A percentile compares a stretch with the other conserved stretches of the same genome.
phyloP scores from a whole-genome alignment of 1,140 invertebrate species.

The Penaeus chinensis region DNA sequence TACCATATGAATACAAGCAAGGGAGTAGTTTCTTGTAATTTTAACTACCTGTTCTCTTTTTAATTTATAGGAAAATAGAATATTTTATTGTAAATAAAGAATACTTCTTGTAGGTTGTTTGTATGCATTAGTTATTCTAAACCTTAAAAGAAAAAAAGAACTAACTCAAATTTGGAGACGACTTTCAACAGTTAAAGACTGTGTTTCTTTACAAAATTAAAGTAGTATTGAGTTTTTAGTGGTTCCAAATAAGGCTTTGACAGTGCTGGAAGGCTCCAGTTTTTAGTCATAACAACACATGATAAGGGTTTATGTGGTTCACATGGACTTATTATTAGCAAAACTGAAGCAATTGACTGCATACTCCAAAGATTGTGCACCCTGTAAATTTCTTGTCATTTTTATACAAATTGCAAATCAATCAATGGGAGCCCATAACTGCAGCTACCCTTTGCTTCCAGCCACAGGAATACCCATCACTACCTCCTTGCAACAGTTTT shows the following conservation, averaged over 20 bases:
- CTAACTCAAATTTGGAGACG: too few species aligned
- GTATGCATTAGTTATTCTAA: not conserved
- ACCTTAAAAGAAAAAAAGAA: not conserved
- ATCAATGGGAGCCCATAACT: too few species aligned
- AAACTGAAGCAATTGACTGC: too few species aligned
- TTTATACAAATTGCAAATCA: too few species aligned
- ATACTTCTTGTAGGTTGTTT: conserved; percentile 43
- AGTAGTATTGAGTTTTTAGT: too few species aligned
- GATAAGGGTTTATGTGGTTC: not conserved
- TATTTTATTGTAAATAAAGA: conserved; percentile 60
- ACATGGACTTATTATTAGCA: conserved; percentile 24
- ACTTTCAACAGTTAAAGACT: too few species aligned
- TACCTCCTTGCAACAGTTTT: too few species aligned
- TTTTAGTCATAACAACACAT: conserved; percentile 4
- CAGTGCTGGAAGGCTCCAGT: conserved; percentile 18
- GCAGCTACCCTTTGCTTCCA: too few species aligned
- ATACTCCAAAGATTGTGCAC: too few species aligned
- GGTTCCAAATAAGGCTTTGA: conserved; percentile 7
- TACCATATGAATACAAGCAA: conserved; percentile 36
- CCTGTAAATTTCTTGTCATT: too few species aligned
- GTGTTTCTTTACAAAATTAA: too few species aligned
- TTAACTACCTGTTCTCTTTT: conserved; percentile 44
- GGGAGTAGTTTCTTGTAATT: conserved; percentile 47
- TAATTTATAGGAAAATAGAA: conserved; percentile 54
- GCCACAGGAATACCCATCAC: too few species aligned